phyloP scores from a whole-genome alignment of 2,797 vertebrate species.

The Labroides dimidiatus region DNA sequence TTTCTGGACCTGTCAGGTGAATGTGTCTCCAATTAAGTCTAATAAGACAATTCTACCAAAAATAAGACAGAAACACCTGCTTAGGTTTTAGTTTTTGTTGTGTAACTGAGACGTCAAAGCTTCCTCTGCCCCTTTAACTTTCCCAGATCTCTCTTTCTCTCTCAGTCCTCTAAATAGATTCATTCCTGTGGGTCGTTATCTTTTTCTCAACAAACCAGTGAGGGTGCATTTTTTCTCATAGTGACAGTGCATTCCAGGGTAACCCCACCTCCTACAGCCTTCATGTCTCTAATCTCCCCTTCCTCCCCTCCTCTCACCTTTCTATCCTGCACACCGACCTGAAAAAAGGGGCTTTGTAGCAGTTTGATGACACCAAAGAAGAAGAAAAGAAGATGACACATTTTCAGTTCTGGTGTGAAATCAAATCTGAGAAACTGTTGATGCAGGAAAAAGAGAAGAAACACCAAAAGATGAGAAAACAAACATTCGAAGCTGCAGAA shows the following conservation, averaged over 20 bases:
- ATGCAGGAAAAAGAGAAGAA: too few species aligned
- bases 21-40: too few species aligned
- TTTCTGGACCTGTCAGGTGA: too few species aligned
- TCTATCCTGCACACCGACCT: constrained; percentile 10
- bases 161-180: constrained; percentile 19
- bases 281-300: constrained; percentile 5
- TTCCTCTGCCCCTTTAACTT: neutral
- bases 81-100: too few species aligned
- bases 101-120: neutral
- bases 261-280: constrained; percentile 44
- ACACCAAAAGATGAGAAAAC: neutral
- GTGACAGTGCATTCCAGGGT: constrained; percentile 57
- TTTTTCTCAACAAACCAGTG: constrained; percentile 62
- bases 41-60: too few species aligned
- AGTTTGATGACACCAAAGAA: constrained; percentile 3
- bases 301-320: constrained; percentile 17
- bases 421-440: too few species aligned
- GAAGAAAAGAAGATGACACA: neutral
- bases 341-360: neutral
- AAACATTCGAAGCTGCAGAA: neutral
- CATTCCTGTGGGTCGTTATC: constrained; percentile 36
- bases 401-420: neutral
- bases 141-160: constrained; percentile 12
- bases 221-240: constrained; percentile 60
- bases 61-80: too few species aligned